Evolutionary conservation across 2,113 vertebrate genomes (phyloP).

Genomic region (Chitala chitala): DNA sequence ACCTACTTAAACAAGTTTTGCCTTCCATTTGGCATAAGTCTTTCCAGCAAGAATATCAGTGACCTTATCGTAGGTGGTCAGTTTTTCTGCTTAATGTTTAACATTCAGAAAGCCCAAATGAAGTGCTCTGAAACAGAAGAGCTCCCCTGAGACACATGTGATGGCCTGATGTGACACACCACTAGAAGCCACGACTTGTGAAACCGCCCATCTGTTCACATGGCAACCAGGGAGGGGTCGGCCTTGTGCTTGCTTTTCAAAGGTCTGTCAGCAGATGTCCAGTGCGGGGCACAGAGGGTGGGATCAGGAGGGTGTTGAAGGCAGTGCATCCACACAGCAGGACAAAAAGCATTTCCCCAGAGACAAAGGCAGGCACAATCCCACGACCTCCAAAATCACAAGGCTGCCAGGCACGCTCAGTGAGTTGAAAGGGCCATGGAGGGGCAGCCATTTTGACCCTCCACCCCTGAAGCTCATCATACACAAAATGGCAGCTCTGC

Average conservation of each 20-base stretch:
- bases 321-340: neutral
- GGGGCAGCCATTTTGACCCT: neutral
- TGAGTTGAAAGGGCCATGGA: neutral
- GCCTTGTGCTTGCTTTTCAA: neutral
- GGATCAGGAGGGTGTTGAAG: neutral
- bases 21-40: no score
- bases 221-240: neutral
- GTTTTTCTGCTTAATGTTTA: no score
- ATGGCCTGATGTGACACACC: neutral
- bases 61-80: no score
- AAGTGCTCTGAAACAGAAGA: no score
- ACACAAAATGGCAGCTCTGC: constrained; percentile 6
- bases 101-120: no score
- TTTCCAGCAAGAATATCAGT: no score
- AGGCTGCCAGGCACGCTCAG: neutral
- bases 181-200: neutral
- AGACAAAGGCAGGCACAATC: neutral
- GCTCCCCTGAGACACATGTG: no score
- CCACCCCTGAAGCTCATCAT: neutral
- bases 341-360: neutral
- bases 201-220: neutral
- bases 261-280: neutral
- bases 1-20: no score
- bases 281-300: neutral
- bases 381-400: neutral